Percentiles rank a stretch among this genome's conserved stretches.
Evolutionary conservation across 2,797 vertebrate genomes (phyloP).

Genomic region (Hippoglossus hippoglossus): DNA sequence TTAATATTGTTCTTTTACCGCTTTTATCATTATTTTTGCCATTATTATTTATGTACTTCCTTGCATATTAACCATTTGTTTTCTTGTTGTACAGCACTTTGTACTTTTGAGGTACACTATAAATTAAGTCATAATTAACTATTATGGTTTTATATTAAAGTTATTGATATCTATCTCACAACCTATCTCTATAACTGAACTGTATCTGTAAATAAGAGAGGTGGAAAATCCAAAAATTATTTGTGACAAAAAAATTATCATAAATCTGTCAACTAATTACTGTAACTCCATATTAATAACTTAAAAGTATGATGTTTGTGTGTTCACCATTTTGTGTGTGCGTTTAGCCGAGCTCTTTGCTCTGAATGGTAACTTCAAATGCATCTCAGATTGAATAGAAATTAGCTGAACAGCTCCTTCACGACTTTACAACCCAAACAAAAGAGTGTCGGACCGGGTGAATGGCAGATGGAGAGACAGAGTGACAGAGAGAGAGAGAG

Average conservation of each 20-base stretch:
- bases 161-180: too few relatives aligned
- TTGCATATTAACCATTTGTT: too few relatives aligned
- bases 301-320: neutral
- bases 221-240: neutral
- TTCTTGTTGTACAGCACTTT: too few relatives aligned
- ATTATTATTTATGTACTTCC: too few relatives aligned
- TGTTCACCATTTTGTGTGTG: slow-evolving; percentile 7
- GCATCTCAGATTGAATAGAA: slow-evolving; percentile 33
- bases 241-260: neutral
- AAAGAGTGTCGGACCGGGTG: slow-evolving; percentile 13
- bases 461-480: slow-evolving; percentile 22
- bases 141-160: too few relatives aligned
- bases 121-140: too few relatives aligned
- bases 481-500: slow-evolving; percentile 1
- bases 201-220: too few relatives aligned
- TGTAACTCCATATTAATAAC: slow-evolving; percentile 5
- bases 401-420: slow-evolving; percentile 40
- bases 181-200: too few relatives aligned
- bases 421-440: slow-evolving; percentile 3
- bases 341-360: slow-evolving; percentile 10
- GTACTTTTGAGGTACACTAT: too few relatives aligned
- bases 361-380: slow-evolving; percentile 8
- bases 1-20: too few relatives aligned
- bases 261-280: neutral
- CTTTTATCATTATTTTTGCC: too few relatives aligned